Evolutionary conservation across 2,888 invertebrate genomes (phyloP).

Genomic region (Amiota communis): DNA sequence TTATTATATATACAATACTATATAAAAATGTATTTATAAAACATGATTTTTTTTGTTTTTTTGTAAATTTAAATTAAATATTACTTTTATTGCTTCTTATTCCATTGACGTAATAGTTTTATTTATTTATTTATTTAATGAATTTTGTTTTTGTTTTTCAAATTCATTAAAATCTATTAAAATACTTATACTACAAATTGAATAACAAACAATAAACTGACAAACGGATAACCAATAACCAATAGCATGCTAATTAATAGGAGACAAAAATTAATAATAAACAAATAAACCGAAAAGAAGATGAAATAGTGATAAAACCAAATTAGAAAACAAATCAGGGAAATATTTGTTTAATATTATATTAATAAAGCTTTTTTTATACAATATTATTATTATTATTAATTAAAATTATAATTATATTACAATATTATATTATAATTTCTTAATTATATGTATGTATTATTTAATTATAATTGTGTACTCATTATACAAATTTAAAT

Average conservation of each 20-base stretch:
- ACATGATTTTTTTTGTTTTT: not conserved
- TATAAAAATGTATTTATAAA: too few species aligned
- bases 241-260: slow-evolving; percentile 22
- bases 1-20: too few species aligned
- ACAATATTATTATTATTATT: slow-evolving; percentile 34
- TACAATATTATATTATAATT: slow-evolving; percentile 8
- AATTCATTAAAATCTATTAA: slow-evolving; percentile 16
- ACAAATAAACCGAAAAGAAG: slow-evolving; percentile 29
- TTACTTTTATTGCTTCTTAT: slow-evolving; percentile 20
- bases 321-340: slow-evolving; percentile 27
- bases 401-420: slow-evolving; percentile 16
- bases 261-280: slow-evolving; percentile 42
- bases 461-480: not conserved
- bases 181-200: slow-evolving; percentile 18
- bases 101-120: not conserved
- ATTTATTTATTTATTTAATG: slow-evolving; percentile 44
- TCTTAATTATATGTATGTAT: slow-evolving; percentile 12
- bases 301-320: slow-evolving; percentile 60
- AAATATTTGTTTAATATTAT: slow-evolving; percentile 40
- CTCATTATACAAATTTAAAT: too few species aligned
- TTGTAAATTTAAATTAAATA: not conserved
- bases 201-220: slow-evolving; percentile 24
- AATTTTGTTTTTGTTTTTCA: slow-evolving; percentile 29
- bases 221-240: slow-evolving; percentile 10
- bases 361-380: slow-evolving; percentile 36